Evolutionary conservation across 1,140 invertebrate genomes (phyloP), one percentile per base, ranked within the genome.

Genomic region (Glomeris maerens): DNA sequence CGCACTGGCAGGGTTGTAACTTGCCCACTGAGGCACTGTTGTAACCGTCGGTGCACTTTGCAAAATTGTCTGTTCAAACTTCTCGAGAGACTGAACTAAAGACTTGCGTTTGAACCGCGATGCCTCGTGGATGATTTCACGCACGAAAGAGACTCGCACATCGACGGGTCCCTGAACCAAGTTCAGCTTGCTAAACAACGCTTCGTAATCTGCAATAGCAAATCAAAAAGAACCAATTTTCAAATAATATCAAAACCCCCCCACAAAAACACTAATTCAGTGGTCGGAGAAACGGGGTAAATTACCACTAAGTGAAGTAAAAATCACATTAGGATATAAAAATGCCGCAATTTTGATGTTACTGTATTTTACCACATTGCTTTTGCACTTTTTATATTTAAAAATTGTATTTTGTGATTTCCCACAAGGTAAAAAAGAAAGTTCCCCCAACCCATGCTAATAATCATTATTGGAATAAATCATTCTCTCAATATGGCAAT

Each of bases 101-200:
- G 75, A 73, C 57, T 79, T 77, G 44, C 84, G 73, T 64, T 89
- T 87, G 65, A 89, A 90, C 44, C 86, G 72, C 50, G 78, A 61
- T 7, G 83, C 82, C 69, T 89, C 86, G 50, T 75, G 75, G 41
- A 86, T 79, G 47, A 87, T 74, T 57, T 84, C 78, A 56, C 77
- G 73, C 27, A 89, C 69, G 62, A 87, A 77, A 50, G 73, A 72
- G 23, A 78, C 70, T 65, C 77, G 75, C 57, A 78, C 75, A 39
- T 84, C 78, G 25, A 75, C 54, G 51, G 74, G 76, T 53, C 84
- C 84, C 66, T 83, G 79, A 29, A 90, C 66, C 46, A 74, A 71
- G 54, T 76, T 74, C 56, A 90, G 65, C 58, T 79, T 76, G 38
- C 78, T 74, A 59, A 88, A 77, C 54, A 90, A 63, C 53, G 72